phyloP scores from a whole-genome alignment of 2,113 vertebrate genomes.

The Cyprinus carpio region DNA sequence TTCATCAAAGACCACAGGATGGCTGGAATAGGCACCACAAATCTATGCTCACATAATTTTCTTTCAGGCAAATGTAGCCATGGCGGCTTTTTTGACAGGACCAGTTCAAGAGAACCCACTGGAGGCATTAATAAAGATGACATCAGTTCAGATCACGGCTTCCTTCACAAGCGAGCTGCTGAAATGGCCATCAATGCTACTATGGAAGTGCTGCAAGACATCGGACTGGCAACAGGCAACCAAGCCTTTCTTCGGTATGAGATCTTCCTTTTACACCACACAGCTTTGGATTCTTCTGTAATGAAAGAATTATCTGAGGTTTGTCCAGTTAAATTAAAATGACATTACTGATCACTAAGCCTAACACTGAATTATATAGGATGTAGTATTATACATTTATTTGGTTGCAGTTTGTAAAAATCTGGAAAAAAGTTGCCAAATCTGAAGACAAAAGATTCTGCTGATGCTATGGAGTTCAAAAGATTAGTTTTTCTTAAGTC shows the following conservation, averaged over 20 bases:
- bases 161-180: background rate
- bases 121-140: slow-evolving; percentile 45
- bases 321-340: too few relatives aligned
- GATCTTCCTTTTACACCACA: background rate
- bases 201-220: slow-evolving; percentile 26
- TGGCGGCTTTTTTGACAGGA: background rate
- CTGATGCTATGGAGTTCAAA: background rate
- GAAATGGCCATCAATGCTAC: background rate
- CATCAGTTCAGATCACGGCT: background rate
- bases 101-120: background rate
- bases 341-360: too few relatives aligned
- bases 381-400: background rate
- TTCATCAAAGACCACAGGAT: background rate
- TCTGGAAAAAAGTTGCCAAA: too few relatives aligned
- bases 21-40: background rate
- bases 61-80: slow-evolving; percentile 42
- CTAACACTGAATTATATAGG: background rate
- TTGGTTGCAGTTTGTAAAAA: too few relatives aligned
- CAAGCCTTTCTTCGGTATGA: background rate
- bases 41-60: background rate
- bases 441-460: background rate
- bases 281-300: background rate
- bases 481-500: too few relatives aligned
- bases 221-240: background rate
- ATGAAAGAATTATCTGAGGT: too few relatives aligned